phyloP scores from a whole-genome alignment of 2,888 invertebrate genomes.

The Cosmorhoe ocellata region DNA sequence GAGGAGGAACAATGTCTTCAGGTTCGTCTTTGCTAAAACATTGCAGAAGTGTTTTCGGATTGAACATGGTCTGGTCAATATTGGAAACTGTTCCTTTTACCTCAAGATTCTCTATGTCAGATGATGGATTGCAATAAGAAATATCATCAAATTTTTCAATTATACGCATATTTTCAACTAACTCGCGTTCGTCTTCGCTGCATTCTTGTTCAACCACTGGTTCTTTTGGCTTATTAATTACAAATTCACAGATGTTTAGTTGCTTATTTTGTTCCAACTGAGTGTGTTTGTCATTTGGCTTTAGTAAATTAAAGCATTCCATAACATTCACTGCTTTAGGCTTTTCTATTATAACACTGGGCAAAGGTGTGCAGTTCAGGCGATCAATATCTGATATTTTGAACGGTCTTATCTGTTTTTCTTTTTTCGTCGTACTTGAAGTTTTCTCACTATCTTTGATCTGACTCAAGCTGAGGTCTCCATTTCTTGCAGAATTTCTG shows the following conservation, averaged over 20 bases:
- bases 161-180: not conserved
- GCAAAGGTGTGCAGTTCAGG: conserved; percentile 40
- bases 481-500: conserved; percentile 10
- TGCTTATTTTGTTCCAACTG: conserved; percentile 7
- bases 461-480: conserved; percentile 6
- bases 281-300: conserved; percentile 7
- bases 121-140: conserved; percentile 1
- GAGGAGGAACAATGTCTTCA: conserved; percentile 58
- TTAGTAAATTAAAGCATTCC: conserved; percentile 8
- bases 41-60: conserved; percentile 66
- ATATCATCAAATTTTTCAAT: conserved; percentile 4
- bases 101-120: not conserved
- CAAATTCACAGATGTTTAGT: not conserved
- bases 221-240: not conserved
- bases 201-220: not conserved
- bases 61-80: conserved; percentile 58
- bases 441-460: conserved; percentile 11
- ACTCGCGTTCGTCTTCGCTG: conserved; percentile 4
- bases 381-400: conserved; percentile 62
- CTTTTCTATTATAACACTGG: conserved; percentile 36
- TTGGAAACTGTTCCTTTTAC: conserved; percentile 33
- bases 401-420: conserved; percentile 53
- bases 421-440: conserved; percentile 8
- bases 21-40: conserved; percentile 39
- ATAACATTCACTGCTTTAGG: conserved; percentile 10